Conservation (phyloP, 2,113 vertebrate species). For the Promerops cafer region DNA sequence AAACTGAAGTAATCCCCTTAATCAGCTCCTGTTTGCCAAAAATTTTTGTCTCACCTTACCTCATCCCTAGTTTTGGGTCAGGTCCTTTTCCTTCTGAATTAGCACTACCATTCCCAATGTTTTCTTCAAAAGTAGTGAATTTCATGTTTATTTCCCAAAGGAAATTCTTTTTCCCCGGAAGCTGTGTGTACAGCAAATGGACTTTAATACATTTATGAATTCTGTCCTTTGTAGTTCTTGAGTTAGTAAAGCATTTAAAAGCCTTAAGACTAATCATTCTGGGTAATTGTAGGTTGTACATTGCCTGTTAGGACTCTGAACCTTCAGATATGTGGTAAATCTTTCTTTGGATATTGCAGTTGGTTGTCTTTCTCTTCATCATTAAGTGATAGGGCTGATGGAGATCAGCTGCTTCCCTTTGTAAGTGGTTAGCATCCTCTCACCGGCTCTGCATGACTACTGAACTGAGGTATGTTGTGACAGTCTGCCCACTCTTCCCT, state of each 20-base stretch:
- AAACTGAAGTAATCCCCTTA: not conserved
- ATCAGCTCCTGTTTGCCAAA: not conserved
- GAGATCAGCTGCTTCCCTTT: slow-evolving; percentile 45
- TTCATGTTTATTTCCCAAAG: slow-evolving; percentile 21
- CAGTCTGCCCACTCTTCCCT: slow-evolving; percentile 65
- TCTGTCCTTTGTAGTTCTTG: slow-evolving; percentile 4
- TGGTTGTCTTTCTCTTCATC: slow-evolving; percentile 14
- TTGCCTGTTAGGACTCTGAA: not conserved
- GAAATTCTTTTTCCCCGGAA: not conserved
- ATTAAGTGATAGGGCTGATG: not conserved
- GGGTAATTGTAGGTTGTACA: slow-evolving; percentile 5
- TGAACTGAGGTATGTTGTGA: slow-evolving; percentile 75
- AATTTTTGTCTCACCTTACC: not conserved
- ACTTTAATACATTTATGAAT: slow-evolving; percentile 46
- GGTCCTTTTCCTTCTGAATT: not conserved
- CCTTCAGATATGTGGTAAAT: slow-evolving; percentile 20
- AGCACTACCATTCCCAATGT: not conserved
- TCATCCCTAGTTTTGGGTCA: not conserved
- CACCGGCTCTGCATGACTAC: slow-evolving; percentile 68
- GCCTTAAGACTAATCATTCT: slow-evolving; percentile 54
- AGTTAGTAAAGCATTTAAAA: slow-evolving; percentile 44
- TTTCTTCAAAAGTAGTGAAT: not conserved
- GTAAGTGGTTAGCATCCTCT: slow-evolving; percentile 29
- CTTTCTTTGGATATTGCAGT: not conserved
- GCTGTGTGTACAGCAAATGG: slow-evolving; percentile 39